Conservation (phyloP, 2,113 vertebrate species). For the Petroica traversi region DNA sequence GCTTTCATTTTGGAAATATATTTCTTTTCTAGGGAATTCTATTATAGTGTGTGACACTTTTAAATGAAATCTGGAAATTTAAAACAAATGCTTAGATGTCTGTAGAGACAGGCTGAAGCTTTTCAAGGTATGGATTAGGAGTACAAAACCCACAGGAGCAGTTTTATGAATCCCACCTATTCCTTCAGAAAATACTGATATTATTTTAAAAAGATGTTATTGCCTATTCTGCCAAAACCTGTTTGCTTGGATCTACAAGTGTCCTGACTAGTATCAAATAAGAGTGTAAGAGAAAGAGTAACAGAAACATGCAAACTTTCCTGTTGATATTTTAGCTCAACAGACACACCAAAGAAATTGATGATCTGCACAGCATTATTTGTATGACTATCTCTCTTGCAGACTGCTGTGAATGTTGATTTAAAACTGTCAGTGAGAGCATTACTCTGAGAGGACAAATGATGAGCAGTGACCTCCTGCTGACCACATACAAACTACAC, state of each 20-base stretch:
- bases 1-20: background rate
- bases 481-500: background rate
- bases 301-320: background rate
- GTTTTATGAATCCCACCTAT: background rate
- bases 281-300: background rate
- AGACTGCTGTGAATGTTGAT: background rate
- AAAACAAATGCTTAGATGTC: background rate
- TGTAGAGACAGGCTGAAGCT: background rate
- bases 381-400: background rate
- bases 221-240: background rate
- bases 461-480: background rate
- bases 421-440: background rate
- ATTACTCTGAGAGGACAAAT: background rate
- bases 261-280: background rate
- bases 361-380: background rate
- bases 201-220: background rate
- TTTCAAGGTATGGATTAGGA: background rate
- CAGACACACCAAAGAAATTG: background rate
- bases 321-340: background rate
- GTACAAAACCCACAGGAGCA: background rate
- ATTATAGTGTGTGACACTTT: background rate
- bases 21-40: background rate
- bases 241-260: background rate
- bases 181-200: background rate
- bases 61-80: background rate